Evolutionary conservation across 2,888 invertebrate genomes (phyloP), one percentile per base, ranked within the genome.

Genomic region (Drosophila barbarae): DNA sequence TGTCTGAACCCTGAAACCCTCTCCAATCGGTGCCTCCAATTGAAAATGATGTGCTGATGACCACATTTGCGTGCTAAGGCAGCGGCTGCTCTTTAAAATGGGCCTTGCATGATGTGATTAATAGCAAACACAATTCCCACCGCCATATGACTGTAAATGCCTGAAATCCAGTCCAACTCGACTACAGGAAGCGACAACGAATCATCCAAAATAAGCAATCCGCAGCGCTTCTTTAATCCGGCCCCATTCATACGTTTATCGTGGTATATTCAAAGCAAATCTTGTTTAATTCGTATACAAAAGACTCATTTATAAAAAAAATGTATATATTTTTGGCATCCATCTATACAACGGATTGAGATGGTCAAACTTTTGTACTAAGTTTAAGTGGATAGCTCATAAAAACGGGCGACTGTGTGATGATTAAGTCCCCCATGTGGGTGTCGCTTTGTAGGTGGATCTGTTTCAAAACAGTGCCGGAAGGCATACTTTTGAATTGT

Each of bases 231-330:
- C 71, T 74, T 78, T 68, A 69, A 77, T 74, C 74, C 74, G 50
- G 50, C 50, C 68, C 68, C 59, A 71, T 77, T 77, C 46, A 59
- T 39, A 59, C 46, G 18, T 52, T 36, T 77, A 76, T 76, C 63
- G 72, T 70, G 83, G 72, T 74, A 74, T 55, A 83, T 79, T 79
- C 77, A 81, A 70, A 67, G 60, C 49, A 60, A 47, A 59, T 73
- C 74, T 71, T 78, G 74, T 69, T 84, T 84, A 84, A 80, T 80
- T 69, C 72, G 67, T 52, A 41, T 49, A 80, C 79, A 80, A 80
- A 71, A 72, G 83, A 54, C 49, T 66, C 72, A 84, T 79, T 79
- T 76, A 28, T 39, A 52, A 58, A 52, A 39, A 42, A 36, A 21
- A 53, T 36, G 21, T 50, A 69, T 54, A 49, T 58, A 60, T 73